A percentile compares a stretch with the other conserved stretches of the same genome.
phyloP scores from a whole-genome alignment of 1,140 invertebrate species.

The Dendrolimus punctatus region DNA sequence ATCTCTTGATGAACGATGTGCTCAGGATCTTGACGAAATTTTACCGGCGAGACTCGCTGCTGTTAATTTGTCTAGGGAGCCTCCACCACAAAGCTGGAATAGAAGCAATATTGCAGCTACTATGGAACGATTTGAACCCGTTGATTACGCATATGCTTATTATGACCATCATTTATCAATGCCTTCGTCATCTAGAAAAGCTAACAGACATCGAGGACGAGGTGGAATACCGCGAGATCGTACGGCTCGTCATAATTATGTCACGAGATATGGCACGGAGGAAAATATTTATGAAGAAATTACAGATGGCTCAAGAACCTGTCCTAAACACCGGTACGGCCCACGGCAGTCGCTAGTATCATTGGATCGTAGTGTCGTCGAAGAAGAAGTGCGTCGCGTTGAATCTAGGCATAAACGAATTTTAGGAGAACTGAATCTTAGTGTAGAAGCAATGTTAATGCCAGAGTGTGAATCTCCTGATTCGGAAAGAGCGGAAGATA shows the following conservation, averaged over 20 bases:
- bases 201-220: conserved; percentile 51
- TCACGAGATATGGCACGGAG: conserved; percentile 84
- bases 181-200: conserved; percentile 67
- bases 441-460: conserved; percentile 91
- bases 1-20: conserved; percentile 66
- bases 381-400: conserved; percentile 86
- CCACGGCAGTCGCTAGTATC: conserved; percentile 73
- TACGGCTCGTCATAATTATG: conserved; percentile 76
- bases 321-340: conserved; percentile 65
- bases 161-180: conserved; percentile 80
- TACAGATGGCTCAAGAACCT: conserved; percentile 73
- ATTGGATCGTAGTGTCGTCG: conserved; percentile 78
- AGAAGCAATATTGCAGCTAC: conserved; percentile 75
- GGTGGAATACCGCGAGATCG: conserved; percentile 61
- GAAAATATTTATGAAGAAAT: conserved; percentile 94
- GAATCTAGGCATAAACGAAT: conserved; percentile 85
- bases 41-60: conserved; percentile 66
- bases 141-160: conserved; percentile 85
- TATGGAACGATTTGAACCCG: conserved; percentile 75
- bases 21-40: conserved; percentile 68
- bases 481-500: conserved; percentile 66
- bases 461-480: conserved; percentile 73
- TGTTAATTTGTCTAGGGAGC: conserved; percentile 61
- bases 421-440: conserved; percentile 88
- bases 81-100: conserved; percentile 62